Base-by-base conservation (phyloP, 2,888 invertebrate species). In the Trimorus sp. region DNA sequence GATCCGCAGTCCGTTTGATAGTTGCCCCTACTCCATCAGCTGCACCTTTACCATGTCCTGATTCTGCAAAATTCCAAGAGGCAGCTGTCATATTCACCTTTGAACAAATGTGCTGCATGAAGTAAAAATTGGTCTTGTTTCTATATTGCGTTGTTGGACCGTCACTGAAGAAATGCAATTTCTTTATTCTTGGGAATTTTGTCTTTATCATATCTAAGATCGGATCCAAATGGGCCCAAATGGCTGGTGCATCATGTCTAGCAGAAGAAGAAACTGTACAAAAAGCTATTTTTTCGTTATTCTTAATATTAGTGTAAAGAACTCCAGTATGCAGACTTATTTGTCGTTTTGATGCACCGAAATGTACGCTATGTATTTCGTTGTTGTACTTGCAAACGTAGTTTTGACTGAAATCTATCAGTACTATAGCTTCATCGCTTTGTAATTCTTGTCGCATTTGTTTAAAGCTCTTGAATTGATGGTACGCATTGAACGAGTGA, bases 331-430 rank as follows among this genome's bases (percentile, higher is more conserved):
- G 60, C 9, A 60, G 16, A 42, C 14, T 42, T 14, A 60, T 42
- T 60, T 60, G 60, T 16, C 8, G n/a, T 60, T 60, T 60, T 8
- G 60, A 60, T 9, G 60, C 45, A 11, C 60, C 45, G 12, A 60
- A 60, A 45, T 45, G 60, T 16, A 60, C 60, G 42, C 26, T 60
- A 11, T 60, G 60, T 12, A 60, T 60, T 60, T 60, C 60, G 9
- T 15, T 45, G 9, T 42, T 14, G 14, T 60, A 60, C 38, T 60
- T 60, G 60, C 60, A 60, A 15, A 60, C 45, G 42, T 60, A 60
- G 8, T 60, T 60, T 26, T 60, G 38, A 16, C 42, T 42, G 8
- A 60, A 42, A 16, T 60, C 45, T 9, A 45, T 16, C 4, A 60
- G 16, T 9, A 60, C 11, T 5, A 38, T 38, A 7, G 12, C 58